Percentiles rank a stretch among this genome's conserved stretches.
phyloP scores from a whole-genome alignment of 1,140 invertebrate genomes.

The Neotoxoptera formosana region DNA sequence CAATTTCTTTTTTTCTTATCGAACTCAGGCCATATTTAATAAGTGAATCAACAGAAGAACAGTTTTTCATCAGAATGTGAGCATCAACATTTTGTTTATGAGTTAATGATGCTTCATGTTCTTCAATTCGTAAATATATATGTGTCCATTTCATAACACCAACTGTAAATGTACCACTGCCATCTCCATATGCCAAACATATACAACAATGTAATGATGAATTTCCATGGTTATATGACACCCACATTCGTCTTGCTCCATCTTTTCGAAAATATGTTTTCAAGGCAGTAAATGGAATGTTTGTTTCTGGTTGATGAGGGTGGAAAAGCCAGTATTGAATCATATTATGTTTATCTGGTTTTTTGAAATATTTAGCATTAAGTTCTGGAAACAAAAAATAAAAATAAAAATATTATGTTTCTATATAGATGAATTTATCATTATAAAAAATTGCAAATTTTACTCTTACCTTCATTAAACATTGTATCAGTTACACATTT shows the following conservation, averaged over 20 bases:
- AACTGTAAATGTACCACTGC: not conserved
- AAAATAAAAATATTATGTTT: not conserved
- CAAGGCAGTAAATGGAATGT: not conserved
- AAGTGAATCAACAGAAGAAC: slow-evolving; percentile 14
- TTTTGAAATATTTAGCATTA: not conserved
- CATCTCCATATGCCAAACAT: slow-evolving; percentile 3
- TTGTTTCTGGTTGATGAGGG: not conserved
- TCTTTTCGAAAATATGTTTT: not conserved
- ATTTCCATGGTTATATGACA: not conserved
- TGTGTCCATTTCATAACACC: slow-evolving; percentile 24
- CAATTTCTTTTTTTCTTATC: slow-evolving; percentile 25
- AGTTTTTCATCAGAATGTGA: slow-evolving; percentile 2
- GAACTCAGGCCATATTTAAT: not conserved
- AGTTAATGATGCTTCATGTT: not conserved
- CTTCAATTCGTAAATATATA: slow-evolving; percentile 23
- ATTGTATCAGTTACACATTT: too few relatives aligned
- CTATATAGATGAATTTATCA: too few relatives aligned
- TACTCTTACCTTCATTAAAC: too few relatives aligned
- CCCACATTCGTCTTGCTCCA: not conserved
- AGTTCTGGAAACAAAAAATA: not conserved
- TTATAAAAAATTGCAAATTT: too few relatives aligned
- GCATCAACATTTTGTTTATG: slow-evolving; percentile 9
- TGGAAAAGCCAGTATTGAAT: not conserved
- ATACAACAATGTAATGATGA: slow-evolving; percentile 3
- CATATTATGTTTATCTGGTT: not conserved